A percentile compares a stretch with the other conserved stretches of the same genome.
Evolutionary conservation across 2,113 vertebrate genomes (phyloP).

Genomic region (Aspidoscelis tigris): DNA sequence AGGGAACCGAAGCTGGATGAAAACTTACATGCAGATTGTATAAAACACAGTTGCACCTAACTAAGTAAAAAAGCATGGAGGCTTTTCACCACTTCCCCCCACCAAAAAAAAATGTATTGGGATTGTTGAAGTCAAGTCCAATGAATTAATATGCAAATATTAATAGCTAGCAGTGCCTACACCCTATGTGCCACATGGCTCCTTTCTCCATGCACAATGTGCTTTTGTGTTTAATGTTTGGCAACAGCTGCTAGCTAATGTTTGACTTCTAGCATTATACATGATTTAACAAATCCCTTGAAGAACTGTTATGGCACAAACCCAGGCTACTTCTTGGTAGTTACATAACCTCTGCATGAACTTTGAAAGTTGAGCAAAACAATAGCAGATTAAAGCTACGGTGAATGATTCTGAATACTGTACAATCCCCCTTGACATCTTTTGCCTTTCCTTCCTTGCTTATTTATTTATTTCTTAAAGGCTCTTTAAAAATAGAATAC

Average conservation of each 20-base stretch:
- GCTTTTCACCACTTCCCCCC: too few relatives aligned
- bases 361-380: conserved; percentile 59
- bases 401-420: conserved; percentile 37
- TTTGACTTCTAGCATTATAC: conserved; percentile 64
- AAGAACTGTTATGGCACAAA: conserved; percentile 50
- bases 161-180: conserved; percentile 53
- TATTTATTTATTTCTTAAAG: conserved; percentile 1
- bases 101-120: neutral
- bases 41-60: too few relatives aligned
- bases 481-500: conserved; percentile 36
- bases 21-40: too few relatives aligned
- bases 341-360: conserved; percentile 65
- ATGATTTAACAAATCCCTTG: conserved; percentile 65
- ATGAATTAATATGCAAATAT: conserved; percentile 44
- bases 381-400: conserved; percentile 47
- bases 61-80: too few relatives aligned
- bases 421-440: conserved; percentile 34
- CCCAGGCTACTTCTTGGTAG: conserved; percentile 51
- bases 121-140: conserved; percentile 35
- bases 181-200: conserved; percentile 57
- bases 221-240: conserved; percentile 61
- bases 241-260: conserved; percentile 64
- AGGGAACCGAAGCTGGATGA: too few relatives aligned
- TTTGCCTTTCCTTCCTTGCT: neutral
- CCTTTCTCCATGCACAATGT: conserved; percentile 55